These are phyloP conservation scores for Brachyopa scutellaris DNA, from an alignment of 2,888 invertebrate species.

Conservation along the genomic window DNA sequence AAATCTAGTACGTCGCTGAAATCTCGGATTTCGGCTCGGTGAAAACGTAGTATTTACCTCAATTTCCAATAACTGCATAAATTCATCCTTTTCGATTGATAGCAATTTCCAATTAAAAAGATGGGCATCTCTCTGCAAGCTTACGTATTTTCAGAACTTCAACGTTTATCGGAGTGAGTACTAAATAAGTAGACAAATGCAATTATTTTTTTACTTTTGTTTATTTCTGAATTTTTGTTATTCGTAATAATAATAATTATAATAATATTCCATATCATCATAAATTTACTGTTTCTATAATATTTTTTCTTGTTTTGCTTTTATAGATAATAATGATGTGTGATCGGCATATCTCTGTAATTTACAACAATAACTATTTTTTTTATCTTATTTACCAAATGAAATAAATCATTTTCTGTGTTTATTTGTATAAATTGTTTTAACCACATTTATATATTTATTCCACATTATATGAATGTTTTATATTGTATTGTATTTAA, in stretches of 20 bases:
- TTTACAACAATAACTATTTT: conserved; percentile 61
- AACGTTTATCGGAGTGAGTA: too few relatives aligned
- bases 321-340: conserved; percentile 50
- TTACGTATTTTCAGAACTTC: too few relatives aligned
- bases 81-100: too few relatives aligned
- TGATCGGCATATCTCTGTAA: conserved; percentile 55
- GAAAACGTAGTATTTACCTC: too few relatives aligned
- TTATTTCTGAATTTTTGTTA: conserved; percentile 67
- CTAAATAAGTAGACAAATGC: too few relatives aligned
- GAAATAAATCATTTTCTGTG: conserved; percentile 40
- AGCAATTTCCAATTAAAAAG: too few relatives aligned
- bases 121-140: too few relatives aligned
- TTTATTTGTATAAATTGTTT: conserved; percentile 19
- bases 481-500: conserved; percentile 19
- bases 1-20: too few relatives aligned
- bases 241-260: conserved; percentile 59
- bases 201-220: conserved; percentile 54
- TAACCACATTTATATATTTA: conserved; percentile 12
- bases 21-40: too few relatives aligned
- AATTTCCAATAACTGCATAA: too few relatives aligned
- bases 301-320: conserved; percentile 28
- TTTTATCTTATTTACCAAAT: conserved; percentile 32
- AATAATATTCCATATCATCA: conserved; percentile 66
- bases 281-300: conserved; percentile 27
- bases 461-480: conserved; percentile 19